Evolutionary conservation across 2,113 vertebrate species (phyloP).

Genomic region (Bungarus multicinctus): DNA sequence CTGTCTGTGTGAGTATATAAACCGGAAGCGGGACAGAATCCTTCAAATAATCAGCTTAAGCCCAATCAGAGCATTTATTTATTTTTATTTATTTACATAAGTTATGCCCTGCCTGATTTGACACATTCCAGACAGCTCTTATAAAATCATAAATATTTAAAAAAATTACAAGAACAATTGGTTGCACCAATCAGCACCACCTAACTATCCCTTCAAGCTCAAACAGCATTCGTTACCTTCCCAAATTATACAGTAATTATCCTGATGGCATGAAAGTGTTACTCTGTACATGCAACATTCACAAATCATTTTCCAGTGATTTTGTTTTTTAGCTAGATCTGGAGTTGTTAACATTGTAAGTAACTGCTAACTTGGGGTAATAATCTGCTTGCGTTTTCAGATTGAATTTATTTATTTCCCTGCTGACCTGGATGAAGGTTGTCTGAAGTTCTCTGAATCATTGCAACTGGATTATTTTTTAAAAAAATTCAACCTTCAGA

Average conservation of each 20-base stretch:
- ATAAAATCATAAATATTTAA: background rate
- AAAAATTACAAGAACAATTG: background rate
- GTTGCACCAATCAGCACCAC: background rate
- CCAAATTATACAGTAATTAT: background rate
- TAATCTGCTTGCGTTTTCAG: background rate
- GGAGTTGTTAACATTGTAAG: background rate
- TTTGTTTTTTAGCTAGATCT: background rate
- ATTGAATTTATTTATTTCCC: background rate
- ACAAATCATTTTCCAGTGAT: background rate
- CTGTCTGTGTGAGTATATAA: background rate
- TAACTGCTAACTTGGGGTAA: background rate
- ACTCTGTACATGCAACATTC: background rate
- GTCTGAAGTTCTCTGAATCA: background rate
- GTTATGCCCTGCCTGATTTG: background rate
- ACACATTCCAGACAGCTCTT: background rate
- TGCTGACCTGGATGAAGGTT: background rate
- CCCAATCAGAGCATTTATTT: background rate
- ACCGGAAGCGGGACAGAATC: background rate
- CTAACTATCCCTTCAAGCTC: background rate
- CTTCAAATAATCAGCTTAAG: background rate
- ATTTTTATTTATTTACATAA: background rate
- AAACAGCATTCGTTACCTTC: background rate
- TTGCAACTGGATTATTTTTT: background rate
- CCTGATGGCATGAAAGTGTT: background rate
- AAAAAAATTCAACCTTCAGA: background rate